A percentile compares a stretch with the other conserved stretches of the same genome.
Evolutionary conservation across 2,797 vertebrate genomes (phyloP).

Genomic region (Pipistrellus pipistrellus): DNA sequence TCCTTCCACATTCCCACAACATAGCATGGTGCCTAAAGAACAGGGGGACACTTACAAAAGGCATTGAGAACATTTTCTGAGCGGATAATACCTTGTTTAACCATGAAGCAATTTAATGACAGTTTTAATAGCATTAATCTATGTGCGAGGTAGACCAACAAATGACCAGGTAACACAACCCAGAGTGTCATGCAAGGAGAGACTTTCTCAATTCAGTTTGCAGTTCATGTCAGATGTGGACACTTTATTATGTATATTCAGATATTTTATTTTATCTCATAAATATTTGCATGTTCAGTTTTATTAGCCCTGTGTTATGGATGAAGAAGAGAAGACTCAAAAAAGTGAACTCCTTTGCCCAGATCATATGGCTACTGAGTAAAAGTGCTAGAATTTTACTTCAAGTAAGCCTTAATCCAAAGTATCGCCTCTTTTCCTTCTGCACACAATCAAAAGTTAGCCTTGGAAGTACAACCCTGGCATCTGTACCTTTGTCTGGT

Average conservation of each 20-base stretch:
- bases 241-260: neutral
- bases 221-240: neutral
- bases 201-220: neutral
- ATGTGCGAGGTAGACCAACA: neutral
- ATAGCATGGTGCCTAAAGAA: neutral
- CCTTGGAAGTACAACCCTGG: neutral
- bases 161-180: neutral
- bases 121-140: slow-evolving; percentile 37
- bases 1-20: neutral
- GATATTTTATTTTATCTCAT: neutral
- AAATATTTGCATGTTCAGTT: neutral
- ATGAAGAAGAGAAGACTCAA: neutral
- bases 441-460: neutral
- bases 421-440: neutral
- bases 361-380: neutral
- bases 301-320: neutral
- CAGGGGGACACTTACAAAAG: neutral
- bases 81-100: neutral
- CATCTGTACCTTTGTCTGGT: neutral
- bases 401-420: neutral
- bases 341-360: slow-evolving; percentile 22
- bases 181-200: neutral
- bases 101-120: neutral
- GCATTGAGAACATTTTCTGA: neutral
- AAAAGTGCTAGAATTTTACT: neutral